phyloP scores from a whole-genome alignment of 2,797 vertebrate genomes.

The Hypotaenidia okinawae region DNA sequence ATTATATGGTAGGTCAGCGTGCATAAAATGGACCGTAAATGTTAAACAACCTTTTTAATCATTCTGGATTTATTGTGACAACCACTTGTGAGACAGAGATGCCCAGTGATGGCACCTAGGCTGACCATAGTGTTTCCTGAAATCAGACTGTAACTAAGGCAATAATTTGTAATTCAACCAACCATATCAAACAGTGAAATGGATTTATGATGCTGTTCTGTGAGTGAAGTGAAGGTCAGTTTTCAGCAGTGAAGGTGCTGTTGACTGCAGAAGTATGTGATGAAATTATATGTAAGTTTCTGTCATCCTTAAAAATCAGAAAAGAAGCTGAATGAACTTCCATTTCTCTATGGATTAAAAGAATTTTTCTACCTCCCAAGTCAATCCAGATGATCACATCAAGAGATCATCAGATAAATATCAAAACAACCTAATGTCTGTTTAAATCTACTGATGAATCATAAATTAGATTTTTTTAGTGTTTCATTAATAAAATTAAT shows the following conservation, averaged over 20 bases:
- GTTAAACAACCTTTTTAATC: slow-evolving; percentile 62
- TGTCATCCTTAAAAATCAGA: slow-evolving; percentile 20
- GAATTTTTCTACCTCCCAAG: neutral
- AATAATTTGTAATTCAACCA: slow-evolving; percentile 71
- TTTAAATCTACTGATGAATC: neutral
- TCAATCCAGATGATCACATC: neutral
- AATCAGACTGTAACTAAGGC: slow-evolving; percentile 49
- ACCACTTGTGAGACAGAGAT: neutral
- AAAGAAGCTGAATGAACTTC: slow-evolving; percentile 18
- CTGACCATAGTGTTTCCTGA: slow-evolving; percentile 17
- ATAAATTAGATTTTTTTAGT: neutral
- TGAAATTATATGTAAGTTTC: slow-evolving; percentile 59
- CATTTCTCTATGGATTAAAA: neutral
- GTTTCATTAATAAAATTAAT: neutral
- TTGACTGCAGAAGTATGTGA: slow-evolving; percentile 52
- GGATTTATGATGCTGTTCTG: slow-evolving; percentile 63
- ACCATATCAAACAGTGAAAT: slow-evolving; percentile 66
- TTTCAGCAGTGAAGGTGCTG: slow-evolving; percentile 48
- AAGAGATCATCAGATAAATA: neutral
- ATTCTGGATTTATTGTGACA: slow-evolving; percentile 37
- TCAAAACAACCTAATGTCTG: neutral
- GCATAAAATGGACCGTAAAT: slow-evolving; percentile 43
- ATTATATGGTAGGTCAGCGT: neutral
- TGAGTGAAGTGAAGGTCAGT: slow-evolving; percentile 71
- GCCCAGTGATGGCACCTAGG: neutral